These are phyloP conservation scores for Meloidogyne hapla DNA, from an alignment of 1,140 invertebrate species.

Conservation along the genomic window DNA sequence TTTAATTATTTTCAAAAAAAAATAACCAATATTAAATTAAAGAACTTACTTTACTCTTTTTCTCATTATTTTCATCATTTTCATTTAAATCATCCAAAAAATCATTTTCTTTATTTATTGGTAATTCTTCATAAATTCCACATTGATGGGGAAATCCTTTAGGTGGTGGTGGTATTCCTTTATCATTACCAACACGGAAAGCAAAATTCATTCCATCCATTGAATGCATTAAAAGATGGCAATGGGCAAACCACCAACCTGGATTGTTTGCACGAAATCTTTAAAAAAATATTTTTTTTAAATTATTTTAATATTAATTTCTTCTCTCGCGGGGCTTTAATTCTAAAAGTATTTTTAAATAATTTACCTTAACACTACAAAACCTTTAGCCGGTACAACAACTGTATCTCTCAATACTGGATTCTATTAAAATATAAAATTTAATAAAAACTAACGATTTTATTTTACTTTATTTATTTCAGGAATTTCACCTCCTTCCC, in stretches of 20 bases:
- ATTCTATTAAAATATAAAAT: constrained; percentile 25
- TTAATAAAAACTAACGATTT: not conserved
- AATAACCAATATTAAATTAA: too few species aligned
- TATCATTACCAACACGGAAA: constrained; percentile 47
- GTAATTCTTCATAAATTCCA: constrained; percentile 39
- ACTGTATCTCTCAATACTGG: constrained; percentile 54
- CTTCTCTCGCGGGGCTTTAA: not conserved
- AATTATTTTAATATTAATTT: not conserved
- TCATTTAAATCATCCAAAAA: not conserved
- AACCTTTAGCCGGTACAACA: constrained; percentile 53
- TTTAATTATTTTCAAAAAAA: too few species aligned
- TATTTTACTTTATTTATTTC: constrained; percentile 36
- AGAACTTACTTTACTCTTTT: not conserved
- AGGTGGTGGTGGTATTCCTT: constrained; percentile 49
- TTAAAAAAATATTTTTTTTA: constrained; percentile 13
- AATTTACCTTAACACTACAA: constrained; percentile 45
- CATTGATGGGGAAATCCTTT: constrained; percentile 48
- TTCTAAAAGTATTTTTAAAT: constrained; percentile 1
- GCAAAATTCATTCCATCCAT: constrained; percentile 59
- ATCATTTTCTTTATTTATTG: not conserved
- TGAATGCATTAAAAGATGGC: constrained; percentile 46
- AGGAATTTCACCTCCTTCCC: constrained; percentile 45
- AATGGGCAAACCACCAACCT: constrained; percentile 56
- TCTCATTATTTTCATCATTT: not conserved
- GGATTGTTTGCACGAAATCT: constrained; percentile 49